Base-by-base conservation (phyloP, 2,888 invertebrate genomes). In the Phorcus lineatus region DNA sequence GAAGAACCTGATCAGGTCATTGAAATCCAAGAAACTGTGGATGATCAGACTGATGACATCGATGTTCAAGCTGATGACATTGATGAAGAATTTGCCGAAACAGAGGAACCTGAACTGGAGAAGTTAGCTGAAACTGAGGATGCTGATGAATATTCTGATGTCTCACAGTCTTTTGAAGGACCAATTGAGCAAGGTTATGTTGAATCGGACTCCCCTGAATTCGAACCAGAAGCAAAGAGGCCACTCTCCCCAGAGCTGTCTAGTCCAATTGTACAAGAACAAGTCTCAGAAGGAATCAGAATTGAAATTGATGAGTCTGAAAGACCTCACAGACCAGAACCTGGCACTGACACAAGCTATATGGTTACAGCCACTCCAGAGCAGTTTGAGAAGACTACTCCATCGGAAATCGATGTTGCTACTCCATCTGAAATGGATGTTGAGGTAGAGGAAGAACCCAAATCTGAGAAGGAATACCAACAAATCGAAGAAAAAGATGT, bases 401-500 rank as follows among this genome's bases (percentile, higher is more conserved):
- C 80, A 28, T 57, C 79, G 24, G 82, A 82, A 47, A 36, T 77
- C 2, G 78, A 81, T 36, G 36, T 36, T 36, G 36, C 22, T 54
- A 40, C 62, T 36, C 75, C 80, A 28, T 57, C 79, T 40, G 82
- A 82, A 47, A 36, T 77, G 13, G 78, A 81, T 24, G 31, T 81
- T 28, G 66, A n/a, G 36, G 36, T 24, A 9, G 75, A 74, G 22
- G 62, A 75, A 17, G 80, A 80, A 55, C 54, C 66, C n/a, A 77
- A 77, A 57, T 57, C 75, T 2, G 62, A 53, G 31, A 78, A 78
- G 78, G 78, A 47, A 19, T 78, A 82, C 22, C 36, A 31, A 31
- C 22, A 62, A 54, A 70, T 77, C 53, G 81, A 85, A 81, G 81
- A 55, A 11, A 47, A 47, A 31, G 82, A 83, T 22, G 57, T 67